Conservation (phyloP, 2,888 invertebrate species). For the Digitonthophagus gazella region DNA sequence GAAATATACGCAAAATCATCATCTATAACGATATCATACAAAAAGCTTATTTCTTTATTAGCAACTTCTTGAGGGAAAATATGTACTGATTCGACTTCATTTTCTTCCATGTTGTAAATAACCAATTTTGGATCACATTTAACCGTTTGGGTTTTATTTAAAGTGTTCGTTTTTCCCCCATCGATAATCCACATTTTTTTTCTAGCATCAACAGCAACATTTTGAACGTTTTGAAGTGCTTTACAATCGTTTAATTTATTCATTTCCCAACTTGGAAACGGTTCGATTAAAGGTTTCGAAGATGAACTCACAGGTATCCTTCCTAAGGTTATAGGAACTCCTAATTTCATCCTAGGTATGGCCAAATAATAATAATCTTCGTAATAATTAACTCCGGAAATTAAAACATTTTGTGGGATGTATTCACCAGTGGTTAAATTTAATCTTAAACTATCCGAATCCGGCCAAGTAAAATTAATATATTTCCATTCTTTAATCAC, state of each 20-base stretch:
- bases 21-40: slow-evolving; percentile 74
- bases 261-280: slow-evolving; percentile 71
- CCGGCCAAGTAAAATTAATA: slow-evolving; percentile 68
- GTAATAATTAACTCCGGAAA: slow-evolving; percentile 68
- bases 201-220: slow-evolving; percentile 68
- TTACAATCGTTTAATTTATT: slow-evolving; percentile 66
- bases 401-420: slow-evolving; percentile 65
- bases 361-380: slow-evolving; percentile 66
- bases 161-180: slow-evolving; percentile 64
- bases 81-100: slow-evolving; percentile 57
- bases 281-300: slow-evolving; percentile 58
- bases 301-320: slow-evolving; percentile 54
- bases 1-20: slow-evolving; percentile 72
- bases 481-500: slow-evolving; percentile 73
- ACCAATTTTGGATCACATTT: slow-evolving; percentile 69
- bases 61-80: slow-evolving; percentile 63
- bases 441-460: slow-evolving; percentile 55
- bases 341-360: slow-evolving; percentile 66
- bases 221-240: slow-evolving; percentile 72
- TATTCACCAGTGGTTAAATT: slow-evolving; percentile 60
- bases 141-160: slow-evolving; percentile 53
- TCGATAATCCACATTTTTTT: slow-evolving; percentile 71
- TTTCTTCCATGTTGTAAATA: slow-evolving; percentile 63
- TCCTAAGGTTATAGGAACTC: slow-evolving; percentile 69
- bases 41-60: slow-evolving; percentile 57